Evolutionary conservation across 2,113 vertebrate genomes (phyloP).

Genomic region (Stigmatopora argus): DNA sequence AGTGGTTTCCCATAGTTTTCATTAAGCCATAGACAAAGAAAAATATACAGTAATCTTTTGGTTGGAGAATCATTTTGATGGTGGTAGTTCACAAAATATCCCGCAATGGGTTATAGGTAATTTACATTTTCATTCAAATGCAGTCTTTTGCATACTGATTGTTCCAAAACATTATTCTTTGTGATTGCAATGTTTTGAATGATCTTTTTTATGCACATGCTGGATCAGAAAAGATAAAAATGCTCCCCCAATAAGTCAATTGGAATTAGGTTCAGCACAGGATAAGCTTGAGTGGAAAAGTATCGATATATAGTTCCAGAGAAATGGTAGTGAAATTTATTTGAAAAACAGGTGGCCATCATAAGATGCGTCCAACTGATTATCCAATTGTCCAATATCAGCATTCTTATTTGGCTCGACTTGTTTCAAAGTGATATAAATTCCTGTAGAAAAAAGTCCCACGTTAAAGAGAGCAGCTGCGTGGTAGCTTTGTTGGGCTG

Average conservation of each 20-base stretch:
- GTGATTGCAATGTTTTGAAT: background rate
- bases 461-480: conserved; percentile 37
- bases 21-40: background rate
- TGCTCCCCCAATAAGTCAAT: background rate
- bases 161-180: background rate
- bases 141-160: background rate
- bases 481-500: conserved; percentile 44
- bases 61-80: background rate
- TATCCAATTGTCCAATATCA: conserved; percentile 1
- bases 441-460: conserved; percentile 27
- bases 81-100: background rate
- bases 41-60: background rate
- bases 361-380: background rate
- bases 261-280: background rate
- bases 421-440: conserved; percentile 44
- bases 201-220: background rate
- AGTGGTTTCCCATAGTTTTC: no score
- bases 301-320: background rate
- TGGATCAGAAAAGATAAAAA: background rate
- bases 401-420: conserved; percentile 15
- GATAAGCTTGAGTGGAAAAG: background rate
- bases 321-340: background rate
- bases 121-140: background rate
- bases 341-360: background rate
- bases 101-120: background rate